Conservation (phyloP, 1,140 invertebrate species). For the Gonioctena quinquepunctata region DNA sequence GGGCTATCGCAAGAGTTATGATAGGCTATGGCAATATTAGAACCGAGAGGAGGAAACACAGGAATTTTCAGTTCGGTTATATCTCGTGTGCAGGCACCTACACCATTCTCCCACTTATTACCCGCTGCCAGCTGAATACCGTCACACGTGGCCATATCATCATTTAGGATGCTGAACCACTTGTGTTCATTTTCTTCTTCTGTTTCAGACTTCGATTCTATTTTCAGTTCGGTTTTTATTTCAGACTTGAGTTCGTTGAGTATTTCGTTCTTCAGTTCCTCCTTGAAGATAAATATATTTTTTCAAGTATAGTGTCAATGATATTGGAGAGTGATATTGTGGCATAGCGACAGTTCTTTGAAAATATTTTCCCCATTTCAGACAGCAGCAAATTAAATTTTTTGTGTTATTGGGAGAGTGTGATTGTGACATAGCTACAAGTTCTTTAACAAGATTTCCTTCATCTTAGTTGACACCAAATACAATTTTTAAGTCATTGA, state of each 20-base stretch:
- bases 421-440: too few species aligned
- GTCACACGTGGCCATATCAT: slow-evolving; percentile 63
- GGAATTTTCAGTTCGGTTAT: slow-evolving; percentile 65
- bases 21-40: slow-evolving; percentile 35
- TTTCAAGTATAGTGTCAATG: not conserved
- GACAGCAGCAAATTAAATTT: too few species aligned
- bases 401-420: too few species aligned
- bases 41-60: slow-evolving; percentile 63
- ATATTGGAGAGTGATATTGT: too few species aligned
- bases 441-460: too few species aligned
- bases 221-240: slow-evolving; percentile 53
- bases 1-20: slow-evolving; percentile 73
- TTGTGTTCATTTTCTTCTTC: slow-evolving; percentile 57
- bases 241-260: slow-evolving; percentile 52
- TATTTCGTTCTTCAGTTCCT: slow-evolving; percentile 57
- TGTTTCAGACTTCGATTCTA: slow-evolving; percentile 56
- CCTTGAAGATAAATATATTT: slow-evolving; percentile 21
- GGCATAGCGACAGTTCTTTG: too few species aligned
- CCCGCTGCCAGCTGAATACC: slow-evolving; percentile 49
- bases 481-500: too few species aligned
- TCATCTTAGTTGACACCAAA: too few species aligned
- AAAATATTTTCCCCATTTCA: too few species aligned
- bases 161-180: slow-evolving; percentile 68
- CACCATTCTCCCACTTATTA: slow-evolving; percentile 48
- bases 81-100: slow-evolving; percentile 49